These are phyloP conservation scores for Leptobrachium leishanense DNA, from an alignment of 2,113 vertebrate genomes.

Conservation along the genomic window DNA sequence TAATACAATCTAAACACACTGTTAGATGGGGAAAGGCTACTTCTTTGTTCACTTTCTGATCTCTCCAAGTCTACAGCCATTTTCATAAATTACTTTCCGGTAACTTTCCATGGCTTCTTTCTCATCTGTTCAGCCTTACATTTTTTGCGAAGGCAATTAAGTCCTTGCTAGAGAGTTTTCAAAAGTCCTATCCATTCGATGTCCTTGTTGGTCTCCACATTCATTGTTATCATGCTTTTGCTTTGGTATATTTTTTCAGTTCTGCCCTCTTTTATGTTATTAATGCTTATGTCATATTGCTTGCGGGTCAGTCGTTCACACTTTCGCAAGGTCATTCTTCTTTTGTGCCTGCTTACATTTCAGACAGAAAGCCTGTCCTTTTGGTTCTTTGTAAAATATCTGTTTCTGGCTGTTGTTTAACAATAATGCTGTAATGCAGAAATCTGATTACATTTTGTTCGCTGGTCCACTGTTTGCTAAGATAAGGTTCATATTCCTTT, in stretches of 20 bases:
- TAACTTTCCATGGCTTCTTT: too few relatives aligned
- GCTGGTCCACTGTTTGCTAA: background rate
- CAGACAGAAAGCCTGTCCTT: background rate
- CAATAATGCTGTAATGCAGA: background rate
- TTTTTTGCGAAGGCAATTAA: background rate
- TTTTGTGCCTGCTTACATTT: background rate
- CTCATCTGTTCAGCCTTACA: too few relatives aligned
- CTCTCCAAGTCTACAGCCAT: too few relatives aligned
- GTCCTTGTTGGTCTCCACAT: background rate
- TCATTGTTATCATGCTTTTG: background rate
- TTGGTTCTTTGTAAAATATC: background rate
- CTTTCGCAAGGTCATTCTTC: background rate
- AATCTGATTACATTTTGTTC: background rate
- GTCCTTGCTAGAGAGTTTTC: background rate
- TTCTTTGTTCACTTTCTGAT: too few relatives aligned
- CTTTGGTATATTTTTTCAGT: background rate
- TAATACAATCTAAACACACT: too few relatives aligned
- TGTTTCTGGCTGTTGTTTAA: conserved; percentile 5
- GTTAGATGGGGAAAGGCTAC: too few relatives aligned
- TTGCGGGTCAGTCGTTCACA: background rate
- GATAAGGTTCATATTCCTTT: background rate
- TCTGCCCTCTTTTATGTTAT: background rate
- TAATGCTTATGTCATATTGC: background rate
- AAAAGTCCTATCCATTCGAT: background rate
- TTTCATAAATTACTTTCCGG: too few relatives aligned